Base-by-base conservation (phyloP, 2,113 vertebrate species). In the Atherinomorus stipes region DNA sequence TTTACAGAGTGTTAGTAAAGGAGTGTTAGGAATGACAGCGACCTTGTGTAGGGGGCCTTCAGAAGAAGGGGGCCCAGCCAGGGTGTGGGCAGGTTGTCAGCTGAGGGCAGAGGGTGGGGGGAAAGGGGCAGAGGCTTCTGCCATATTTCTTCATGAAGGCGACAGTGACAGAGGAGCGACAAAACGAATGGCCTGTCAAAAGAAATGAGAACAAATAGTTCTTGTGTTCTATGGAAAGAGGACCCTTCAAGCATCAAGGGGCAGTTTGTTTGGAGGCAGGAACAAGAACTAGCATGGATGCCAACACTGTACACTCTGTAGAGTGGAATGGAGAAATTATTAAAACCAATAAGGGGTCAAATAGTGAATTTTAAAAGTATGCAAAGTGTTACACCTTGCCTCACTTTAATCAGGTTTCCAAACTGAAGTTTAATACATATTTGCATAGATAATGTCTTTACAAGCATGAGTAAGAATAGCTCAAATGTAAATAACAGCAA, bases 141-240 rank as follows among this genome's bases (percentile, higher is more conserved):
- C 86, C 85, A 94, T 95, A 93, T 93, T 94, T 95, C 93, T 95
- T 94, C 91, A 94, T 93, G 91, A 94, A 85, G 86, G 78, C 52
- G 88, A 91, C 91, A 92, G 84, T 92, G 90, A 90, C 88, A 92
- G 86, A 90, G 85, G 84, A 89, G 91, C 85, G 45, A 83, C 86
- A 86, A 88, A 92, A 93, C 78, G 93, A 93, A 93, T 94, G 91
- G 89, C 87, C 92, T 94, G 93, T 93, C 93, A 93, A 56, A 85
- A 73, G 71, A 92, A 93, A 95, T 93, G 92, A 94, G 91, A 87
- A 95, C 63, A 77, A 92, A 94, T 94, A 90, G 92, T 92, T 92
- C 70, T 71, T 84, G 78, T 85, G 76, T 84, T 87, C 80, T 73
- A 60, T 59, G 71, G 86, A 78, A 92, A 88, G 85, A 78, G 74